Conservation (phyloP, 2,797 vertebrate species). For the Microhierax caerulescens region DNA sequence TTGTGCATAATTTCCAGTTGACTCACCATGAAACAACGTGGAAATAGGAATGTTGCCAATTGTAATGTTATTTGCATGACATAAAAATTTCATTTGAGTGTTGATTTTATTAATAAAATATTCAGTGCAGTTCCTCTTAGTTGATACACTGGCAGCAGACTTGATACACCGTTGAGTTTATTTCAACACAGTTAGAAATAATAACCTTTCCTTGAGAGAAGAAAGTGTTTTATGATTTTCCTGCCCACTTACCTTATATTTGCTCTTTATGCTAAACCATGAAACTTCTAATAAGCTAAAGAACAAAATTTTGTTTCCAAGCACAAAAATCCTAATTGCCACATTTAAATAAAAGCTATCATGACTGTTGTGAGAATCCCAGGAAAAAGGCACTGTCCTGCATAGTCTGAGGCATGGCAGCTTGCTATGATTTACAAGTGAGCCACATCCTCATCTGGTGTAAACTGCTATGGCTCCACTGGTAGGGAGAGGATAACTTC, state of each 20-base stretch:
- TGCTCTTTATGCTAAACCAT: background rate
- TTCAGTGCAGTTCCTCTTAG: background rate
- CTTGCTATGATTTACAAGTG: background rate
- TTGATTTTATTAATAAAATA: background rate
- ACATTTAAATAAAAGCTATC: background rate
- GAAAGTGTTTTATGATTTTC: background rate
- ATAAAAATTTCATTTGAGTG: background rate
- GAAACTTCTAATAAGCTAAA: background rate
- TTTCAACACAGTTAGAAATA: background rate
- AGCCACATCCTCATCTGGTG: background rate
- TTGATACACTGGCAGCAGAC: background rate
- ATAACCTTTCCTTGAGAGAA: background rate
- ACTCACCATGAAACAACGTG: background rate
- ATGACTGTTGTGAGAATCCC: rapidly evolving
- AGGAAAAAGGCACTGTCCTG: background rate
- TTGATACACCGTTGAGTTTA: background rate
- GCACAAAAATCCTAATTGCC: background rate
- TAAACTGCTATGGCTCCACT: background rate
- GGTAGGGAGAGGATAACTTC: background rate
- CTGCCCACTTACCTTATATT: background rate
- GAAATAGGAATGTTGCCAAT: background rate
- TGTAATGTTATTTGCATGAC: background rate
- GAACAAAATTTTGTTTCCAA: background rate
- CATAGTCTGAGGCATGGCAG: background rate
- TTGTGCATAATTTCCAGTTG: background rate